Conservation (phyloP, 2,888 invertebrate genomes). For the Pterobdella sp. region DNA sequence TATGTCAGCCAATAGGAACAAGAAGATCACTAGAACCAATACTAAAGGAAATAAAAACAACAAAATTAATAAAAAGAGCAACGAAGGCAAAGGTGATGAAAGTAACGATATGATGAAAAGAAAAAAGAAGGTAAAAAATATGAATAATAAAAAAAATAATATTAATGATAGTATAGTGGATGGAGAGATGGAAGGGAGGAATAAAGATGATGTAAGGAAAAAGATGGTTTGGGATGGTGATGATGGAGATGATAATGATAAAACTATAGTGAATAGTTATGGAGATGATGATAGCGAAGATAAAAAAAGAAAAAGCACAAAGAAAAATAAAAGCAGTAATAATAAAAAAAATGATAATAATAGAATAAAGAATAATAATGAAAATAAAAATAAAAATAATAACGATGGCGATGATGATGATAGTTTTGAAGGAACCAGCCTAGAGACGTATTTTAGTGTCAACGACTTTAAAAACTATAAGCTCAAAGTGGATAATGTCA, state of each 20-base stretch:
- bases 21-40: too few relatives aligned
- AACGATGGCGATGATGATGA: neutral
- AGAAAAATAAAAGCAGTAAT: too few relatives aligned
- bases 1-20: too few relatives aligned
- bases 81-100: neutral
- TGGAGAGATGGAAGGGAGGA: neutral
- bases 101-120: neutral
- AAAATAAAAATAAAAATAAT: neutral
- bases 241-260: neutral
- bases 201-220: neutral
- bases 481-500: neutral
- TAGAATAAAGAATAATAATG: neutral
- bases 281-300: neutral
- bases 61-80: neutral
- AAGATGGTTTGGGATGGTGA: constrained; percentile 2
- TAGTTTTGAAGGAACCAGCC: neutral
- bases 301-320: neutral
- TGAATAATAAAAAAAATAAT: neutral
- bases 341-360: too few relatives aligned
- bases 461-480: neutral
- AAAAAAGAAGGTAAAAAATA: neutral
- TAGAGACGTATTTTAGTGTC: neutral
- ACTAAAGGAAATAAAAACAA: neutral
- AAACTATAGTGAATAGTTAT: neutral
- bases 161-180: too few relatives aligned